Conservation (phyloP, 35 echinoderm and acorn worm genomes). For the Apostichopus parvimensis region DNA sequence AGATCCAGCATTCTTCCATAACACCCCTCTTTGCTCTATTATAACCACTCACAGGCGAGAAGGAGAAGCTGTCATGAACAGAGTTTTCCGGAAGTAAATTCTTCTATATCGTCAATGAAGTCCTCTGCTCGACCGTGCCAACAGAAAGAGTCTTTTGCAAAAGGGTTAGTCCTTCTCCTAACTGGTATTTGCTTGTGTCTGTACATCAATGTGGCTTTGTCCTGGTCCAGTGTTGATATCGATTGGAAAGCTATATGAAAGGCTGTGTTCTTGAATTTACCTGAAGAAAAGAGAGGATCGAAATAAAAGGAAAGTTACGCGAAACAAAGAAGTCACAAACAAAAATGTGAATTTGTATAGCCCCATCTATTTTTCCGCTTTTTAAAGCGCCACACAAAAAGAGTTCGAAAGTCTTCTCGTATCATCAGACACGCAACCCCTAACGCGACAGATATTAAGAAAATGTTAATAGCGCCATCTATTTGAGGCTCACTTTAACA, state of each 20-base stretch:
- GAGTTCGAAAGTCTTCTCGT: too few species aligned
- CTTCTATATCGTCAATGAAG: not conserved
- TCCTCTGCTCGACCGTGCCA: slow-evolving; percentile 9
- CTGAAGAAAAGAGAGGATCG: not conserved
- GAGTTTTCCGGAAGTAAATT: not conserved
- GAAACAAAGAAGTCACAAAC: too few species aligned
- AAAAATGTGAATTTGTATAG: too few species aligned
- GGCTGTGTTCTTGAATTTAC: not conserved
- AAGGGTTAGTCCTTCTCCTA: not conserved
- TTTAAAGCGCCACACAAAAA: not conserved
- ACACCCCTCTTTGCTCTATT: too few species aligned
- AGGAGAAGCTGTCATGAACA: not conserved
- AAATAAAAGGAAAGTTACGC: too few species aligned
- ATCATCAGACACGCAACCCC: too few species aligned
- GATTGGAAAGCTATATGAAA: not conserved
- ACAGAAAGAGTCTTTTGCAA: not conserved
- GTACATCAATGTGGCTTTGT: not conserved
- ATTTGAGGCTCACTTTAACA: too few species aligned
- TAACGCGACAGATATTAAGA: too few species aligned
- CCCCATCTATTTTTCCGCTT: too few species aligned
- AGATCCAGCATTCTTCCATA: too few species aligned
- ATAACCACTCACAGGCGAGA: too few species aligned
- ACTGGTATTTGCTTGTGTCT: not conserved
- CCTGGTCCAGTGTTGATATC: not conserved
- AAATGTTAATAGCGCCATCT: too few species aligned